Evolutionary conservation across 2,113 vertebrate genomes (phyloP), one percentile per base, ranked within the genome.

Genomic region (Prochilodus magdalenae): DNA sequence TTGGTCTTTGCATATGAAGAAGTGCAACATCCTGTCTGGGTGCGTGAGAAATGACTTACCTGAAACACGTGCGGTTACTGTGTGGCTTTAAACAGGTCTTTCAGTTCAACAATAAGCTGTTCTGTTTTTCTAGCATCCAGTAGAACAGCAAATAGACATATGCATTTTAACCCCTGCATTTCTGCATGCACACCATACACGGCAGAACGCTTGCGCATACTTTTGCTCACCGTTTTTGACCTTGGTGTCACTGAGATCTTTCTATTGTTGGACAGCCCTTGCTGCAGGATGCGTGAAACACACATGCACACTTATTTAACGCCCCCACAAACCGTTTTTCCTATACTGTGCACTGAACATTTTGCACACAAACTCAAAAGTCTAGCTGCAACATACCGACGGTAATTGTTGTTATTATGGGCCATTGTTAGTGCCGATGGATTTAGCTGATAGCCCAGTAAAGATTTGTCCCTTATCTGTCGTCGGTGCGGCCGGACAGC

Each of bases 401-500:
- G 24, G 57, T 79, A 69, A 79, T 73, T 75, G 40, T 78, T 13
- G 20, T 79, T 60, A 16, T 30, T 79, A 44, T 62, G 57, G 55
- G 27, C 22, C 27, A 76, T 80, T 83, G 81, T 76, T 67, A 44
- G 18, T 69, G 26, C 59, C 73, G 73, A 77, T 79, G 78, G 26
- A 66, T 66, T 53, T 33, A 76, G 53, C 72, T 79, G 84, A 82
- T 75, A 67, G 27, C 22, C 7, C 18, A 51, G 30, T 60, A 63
- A 73, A 72, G 51, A 65, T 63, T 7, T 16, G 72, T 60, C 51
- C 51, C 77, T 72, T 80, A 83, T 83, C 77, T 83, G n/a, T 69
- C 27, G 36, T 49, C 36, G 27, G 59, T 33, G 44, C 66, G 16
- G 60, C 59, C 53, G 72, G 65, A 86, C n/a, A 65, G 53, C 65